Conservation (phyloP, 2,797 vertebrate species). For the Echiichthys vipera region DNA sequence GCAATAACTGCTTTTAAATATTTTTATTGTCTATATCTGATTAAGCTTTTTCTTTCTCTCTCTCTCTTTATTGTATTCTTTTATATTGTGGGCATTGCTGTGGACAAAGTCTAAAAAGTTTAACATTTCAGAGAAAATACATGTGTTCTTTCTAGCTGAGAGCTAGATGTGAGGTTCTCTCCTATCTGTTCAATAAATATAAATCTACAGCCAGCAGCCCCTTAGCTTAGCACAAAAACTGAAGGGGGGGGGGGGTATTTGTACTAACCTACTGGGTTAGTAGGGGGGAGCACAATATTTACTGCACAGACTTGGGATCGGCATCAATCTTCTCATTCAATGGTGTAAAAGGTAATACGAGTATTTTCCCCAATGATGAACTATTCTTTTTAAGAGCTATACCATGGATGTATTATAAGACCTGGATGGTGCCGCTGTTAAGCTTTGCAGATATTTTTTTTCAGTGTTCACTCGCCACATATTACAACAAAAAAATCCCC, state of each 20-base stretch:
- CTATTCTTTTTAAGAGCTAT: not conserved
- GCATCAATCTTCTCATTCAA: not conserved
- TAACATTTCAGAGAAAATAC: not conserved
- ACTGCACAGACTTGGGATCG: not conserved
- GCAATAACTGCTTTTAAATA: conserved; percentile 3
- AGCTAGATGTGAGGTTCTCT: not conserved
- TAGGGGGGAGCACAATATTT: not conserved
- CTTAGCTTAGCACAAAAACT: not conserved
- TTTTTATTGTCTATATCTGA: not conserved
- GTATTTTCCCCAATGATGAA: not conserved
- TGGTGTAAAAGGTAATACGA: not conserved
- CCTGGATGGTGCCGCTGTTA: too few relatives aligned
- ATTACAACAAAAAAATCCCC: too few relatives aligned
- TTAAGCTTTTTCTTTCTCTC: not conserved
- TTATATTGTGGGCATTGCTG: not conserved
- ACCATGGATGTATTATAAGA: too few relatives aligned
- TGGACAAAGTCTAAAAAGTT: not conserved
- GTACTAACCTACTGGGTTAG: too few relatives aligned
- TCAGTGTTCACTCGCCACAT: too few relatives aligned
- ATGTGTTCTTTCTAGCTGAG: not conserved
- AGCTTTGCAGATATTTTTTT: too few relatives aligned
- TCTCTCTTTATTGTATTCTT: not conserved
- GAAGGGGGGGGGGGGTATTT: not conserved
- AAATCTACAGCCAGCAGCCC: not conserved
- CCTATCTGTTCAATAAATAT: not conserved